A percentile compares a stretch with the other conserved stretches of the same genome.
Evolutionary conservation across 1,140 invertebrate genomes (phyloP).

Genomic region (Drosophila albomicans): DNA sequence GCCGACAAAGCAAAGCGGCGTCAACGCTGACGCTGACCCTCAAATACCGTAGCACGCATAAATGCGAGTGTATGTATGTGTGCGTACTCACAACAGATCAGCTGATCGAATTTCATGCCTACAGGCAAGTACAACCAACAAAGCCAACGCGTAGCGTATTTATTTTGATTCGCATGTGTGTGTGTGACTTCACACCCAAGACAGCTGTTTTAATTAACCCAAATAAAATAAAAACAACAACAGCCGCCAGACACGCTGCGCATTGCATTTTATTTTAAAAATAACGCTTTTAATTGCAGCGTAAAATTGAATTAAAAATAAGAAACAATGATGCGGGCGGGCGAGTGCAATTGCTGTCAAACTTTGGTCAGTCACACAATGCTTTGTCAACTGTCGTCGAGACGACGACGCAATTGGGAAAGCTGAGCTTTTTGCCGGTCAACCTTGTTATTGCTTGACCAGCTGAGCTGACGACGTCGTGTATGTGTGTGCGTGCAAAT

Average conservation of each 20-base stretch:
- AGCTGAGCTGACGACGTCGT: conserved; percentile 53
- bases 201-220: conserved; percentile 81
- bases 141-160: conserved; percentile 44
- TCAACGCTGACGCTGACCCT: conserved; percentile 59
- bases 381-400: conserved; percentile 27
- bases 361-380: conserved; percentile 10
- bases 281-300: conserved; percentile 40
- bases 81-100: conserved; percentile 52
- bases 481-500: conserved; percentile 54
- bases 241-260: background rate
- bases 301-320: conserved; percentile 45
- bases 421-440: conserved; percentile 76
- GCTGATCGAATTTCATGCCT: conserved; percentile 78
- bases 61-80: background rate
- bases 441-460: conserved; percentile 68
- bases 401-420: conserved; percentile 74
- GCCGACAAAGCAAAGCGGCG: conserved; percentile 10
- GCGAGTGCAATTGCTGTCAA: conserved; percentile 30
- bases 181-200: conserved; percentile 57
- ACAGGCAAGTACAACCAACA: conserved; percentile 44
- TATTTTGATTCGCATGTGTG: conserved; percentile 53
- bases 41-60: conserved; percentile 33
- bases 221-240: conserved; percentile 58
- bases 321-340: conserved; percentile 37
- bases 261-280: conserved; percentile 40